These are phyloP conservation scores for Desoria tigrina DNA, from an alignment of 2,888 invertebrate species.

Conservation along the genomic window DNA sequence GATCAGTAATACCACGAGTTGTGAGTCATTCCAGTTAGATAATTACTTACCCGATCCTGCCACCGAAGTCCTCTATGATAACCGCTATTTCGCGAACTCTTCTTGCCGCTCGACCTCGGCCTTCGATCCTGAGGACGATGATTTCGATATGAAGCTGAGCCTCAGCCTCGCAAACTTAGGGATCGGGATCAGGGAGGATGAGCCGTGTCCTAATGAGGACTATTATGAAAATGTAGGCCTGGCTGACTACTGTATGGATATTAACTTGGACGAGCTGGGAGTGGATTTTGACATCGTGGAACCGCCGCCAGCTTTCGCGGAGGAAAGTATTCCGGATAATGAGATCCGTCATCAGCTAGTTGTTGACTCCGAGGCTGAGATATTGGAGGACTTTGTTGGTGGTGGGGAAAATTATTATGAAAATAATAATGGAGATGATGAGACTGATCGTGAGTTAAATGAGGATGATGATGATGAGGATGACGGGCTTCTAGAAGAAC, in stretches of 20 bases:
- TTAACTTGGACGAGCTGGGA: constrained; percentile 36
- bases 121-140: constrained; percentile 41
- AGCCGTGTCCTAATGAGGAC: constrained; percentile 7
- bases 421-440: constrained; percentile 6
- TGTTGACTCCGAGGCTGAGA: constrained; percentile 40
- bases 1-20: constrained; percentile 45
- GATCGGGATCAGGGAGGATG: constrained; percentile 28
- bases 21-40: constrained; percentile 41
- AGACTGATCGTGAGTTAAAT: neutral
- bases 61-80: constrained; percentile 40
- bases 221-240: constrained; percentile 11
- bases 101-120: constrained; percentile 29
- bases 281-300: constrained; percentile 44
- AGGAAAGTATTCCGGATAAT: constrained; percentile 25
- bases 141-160: constrained; percentile 39
- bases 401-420: constrained; percentile 16
- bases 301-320: constrained; percentile 40
- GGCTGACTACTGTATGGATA: constrained; percentile 28
- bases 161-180: constrained; percentile 40
- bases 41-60: constrained; percentile 45
- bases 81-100: constrained; percentile 25
- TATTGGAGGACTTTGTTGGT: constrained; percentile 36
- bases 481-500: neutral
- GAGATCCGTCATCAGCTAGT: constrained; percentile 41
- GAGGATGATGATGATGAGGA: constrained; percentile 14